Conservation (phyloP, 2,797 vertebrate species). For the Chloroceryle amazona region DNA sequence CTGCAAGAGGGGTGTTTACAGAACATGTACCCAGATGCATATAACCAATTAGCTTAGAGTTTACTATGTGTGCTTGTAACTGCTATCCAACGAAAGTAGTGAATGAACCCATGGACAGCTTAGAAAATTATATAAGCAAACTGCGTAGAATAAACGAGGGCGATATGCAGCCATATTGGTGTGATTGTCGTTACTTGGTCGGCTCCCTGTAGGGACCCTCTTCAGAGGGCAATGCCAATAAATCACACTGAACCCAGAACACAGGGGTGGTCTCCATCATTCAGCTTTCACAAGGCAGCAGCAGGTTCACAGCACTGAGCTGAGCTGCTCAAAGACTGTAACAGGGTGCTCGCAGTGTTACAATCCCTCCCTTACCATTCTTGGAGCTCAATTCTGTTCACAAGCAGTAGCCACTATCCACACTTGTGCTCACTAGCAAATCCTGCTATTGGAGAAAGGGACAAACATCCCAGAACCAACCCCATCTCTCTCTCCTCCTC, state of each 20-base stretch:
- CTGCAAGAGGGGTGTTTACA: too few species aligned
- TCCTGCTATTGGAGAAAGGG: neutral
- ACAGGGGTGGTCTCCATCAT: neutral
- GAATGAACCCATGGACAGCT: too few species aligned
- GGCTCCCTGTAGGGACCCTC: too few species aligned
- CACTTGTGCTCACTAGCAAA: neutral
- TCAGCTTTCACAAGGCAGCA: neutral
- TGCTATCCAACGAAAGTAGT: too few species aligned
- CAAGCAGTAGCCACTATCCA: neutral
- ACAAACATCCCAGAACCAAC: neutral
- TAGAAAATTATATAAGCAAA: too few species aligned
- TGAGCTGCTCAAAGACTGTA: neutral
- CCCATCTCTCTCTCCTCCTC: neutral
- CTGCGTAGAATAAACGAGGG: too few species aligned
- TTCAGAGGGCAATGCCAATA: neutral
- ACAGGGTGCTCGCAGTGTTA: neutral
- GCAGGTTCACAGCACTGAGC: rapidly evolving
- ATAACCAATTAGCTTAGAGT: too few species aligned
- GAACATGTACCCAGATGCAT: too few species aligned
- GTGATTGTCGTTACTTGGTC: too few species aligned
- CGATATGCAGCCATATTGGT: too few species aligned
- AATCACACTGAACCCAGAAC: neutral
- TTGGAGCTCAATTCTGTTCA: neutral
- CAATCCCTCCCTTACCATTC: neutral
- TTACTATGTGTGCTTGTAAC: too few species aligned